Evolutionary conservation across 2,797 vertebrate genomes (phyloP), one percentile per base, ranked within the genome.

Genomic region (Selene dorsalis): DNA sequence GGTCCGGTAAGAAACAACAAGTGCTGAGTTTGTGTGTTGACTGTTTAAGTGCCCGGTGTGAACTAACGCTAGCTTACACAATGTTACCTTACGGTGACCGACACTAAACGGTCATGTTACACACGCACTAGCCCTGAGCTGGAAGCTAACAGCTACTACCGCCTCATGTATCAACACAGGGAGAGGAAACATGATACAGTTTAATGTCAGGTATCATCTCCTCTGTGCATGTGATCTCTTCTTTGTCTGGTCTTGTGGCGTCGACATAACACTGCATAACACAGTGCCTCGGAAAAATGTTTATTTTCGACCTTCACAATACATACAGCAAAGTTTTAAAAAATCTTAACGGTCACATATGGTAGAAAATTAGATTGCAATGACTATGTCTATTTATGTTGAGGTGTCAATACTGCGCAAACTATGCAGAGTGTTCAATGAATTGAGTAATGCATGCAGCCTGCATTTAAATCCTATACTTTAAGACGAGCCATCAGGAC

Each of bases 1-100:
- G 9, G 69, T 95, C 17, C 86, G 95, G 95, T 96, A 86, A 94
- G 93, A 35, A 41, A 41, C 38, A n/a, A 11, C 4, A 17, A 1
- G 11, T 22, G 16, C 45, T 7, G 45, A 47, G n/a, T 26, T 1
- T 18, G 12, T 22, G 10, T 52, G 4, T 43, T 39, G 4, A 38
- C 35, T 38, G 47, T 43, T 43, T 3, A n/a, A 0, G 10, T 35
- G 0, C 7, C 8, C 2, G 2, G 3, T 48, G 24, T 10, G 28
- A 53, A 45, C 9, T 57, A 28, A 53, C 0, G 55, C 3, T 20
- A 53, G 6, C 22, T 60, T 53, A 5, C 10, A 47, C 60, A 61
- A 4, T 11, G 50, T 69, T 43, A 26, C 12, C 22, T 1, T 26
- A 52, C 30, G 3, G 17, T 5, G 1, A 3, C 11, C 9, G 12